Base-by-base conservation (phyloP, 2,888 invertebrate species). In the Clostera curtula region DNA sequence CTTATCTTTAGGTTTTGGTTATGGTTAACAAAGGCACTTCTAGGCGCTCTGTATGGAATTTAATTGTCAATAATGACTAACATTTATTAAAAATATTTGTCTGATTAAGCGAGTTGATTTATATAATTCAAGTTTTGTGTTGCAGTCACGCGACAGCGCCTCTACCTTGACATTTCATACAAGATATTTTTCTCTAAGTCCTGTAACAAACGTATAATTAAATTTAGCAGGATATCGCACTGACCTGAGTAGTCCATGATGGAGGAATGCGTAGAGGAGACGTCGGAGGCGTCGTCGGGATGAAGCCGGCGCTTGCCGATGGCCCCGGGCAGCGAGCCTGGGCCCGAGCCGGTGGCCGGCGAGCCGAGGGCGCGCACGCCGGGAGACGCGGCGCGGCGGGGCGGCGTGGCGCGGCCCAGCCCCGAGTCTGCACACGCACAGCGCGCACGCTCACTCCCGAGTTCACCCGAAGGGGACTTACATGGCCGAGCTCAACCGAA, bases 201-300 rank as follows among this genome's bases (percentile, higher is more conserved):
- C n/a, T n/a, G n/a, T 19, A 9, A n/a, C 4, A 4, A 10, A 6
- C 2, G 3, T 22, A 4, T 18, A 2, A 7, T 27, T 13, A 15
- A n/a, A 9, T 15, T 7, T 2, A 18, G 17, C 12, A 7, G 16
- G 8, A n/a, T 4, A n/a, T 1, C 1, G 25, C 14, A 57, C 85
- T 83, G 71, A 92, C 93, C 93, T 60, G 90, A 91, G 75, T 93
- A 93, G 72, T 93, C 93, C 91, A 93, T 91, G 87, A 93, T 93
- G 59, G 92, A 93, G 76, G 90, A 92, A 56, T 91, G 90, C 40
- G 92, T 91, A 56, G 92, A 92, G 61, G 92, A 92, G 58, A 93
- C 92, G 83, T 95, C 94, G 73, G 94, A 94, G 60, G 90, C 89
- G 86, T 95, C 94, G 79, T 94, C 94, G 60, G 91, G 88, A 49